Evolutionary conservation across 2,888 invertebrate species (phyloP).

Genomic region (Hesperia comma): DNA sequence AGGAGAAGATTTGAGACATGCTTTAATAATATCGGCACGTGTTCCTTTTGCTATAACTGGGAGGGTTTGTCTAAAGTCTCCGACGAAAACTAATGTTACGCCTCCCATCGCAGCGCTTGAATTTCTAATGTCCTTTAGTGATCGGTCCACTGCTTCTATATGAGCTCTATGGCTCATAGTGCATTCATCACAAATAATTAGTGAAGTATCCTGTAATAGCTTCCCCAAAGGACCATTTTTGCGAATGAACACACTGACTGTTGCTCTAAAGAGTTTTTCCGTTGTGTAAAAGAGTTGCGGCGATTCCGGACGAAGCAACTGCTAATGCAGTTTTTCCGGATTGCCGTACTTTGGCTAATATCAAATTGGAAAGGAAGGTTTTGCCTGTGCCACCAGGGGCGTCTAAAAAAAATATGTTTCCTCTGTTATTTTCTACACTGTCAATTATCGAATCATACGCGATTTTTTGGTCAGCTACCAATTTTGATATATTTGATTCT

Average conservation of each 20-base stretch:
- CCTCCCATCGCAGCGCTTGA: conserved; percentile 41
- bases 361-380: conserved; percentile 40
- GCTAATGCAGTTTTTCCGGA: conserved; percentile 37
- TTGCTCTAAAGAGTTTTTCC: conserved; percentile 36
- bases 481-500: conserved; percentile 40
- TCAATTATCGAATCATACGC: conserved; percentile 40
- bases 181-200: conserved; percentile 44
- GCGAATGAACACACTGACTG: conserved; percentile 41
- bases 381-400: conserved; percentile 41
- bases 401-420: conserved; percentile 39
- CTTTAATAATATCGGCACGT: conserved; percentile 42
- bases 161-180: conserved; percentile 45
- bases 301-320: conserved; percentile 17
- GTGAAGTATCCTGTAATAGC: conserved; percentile 40
- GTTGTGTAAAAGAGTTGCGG: conserved; percentile 12
- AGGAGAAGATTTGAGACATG: conserved; percentile 43
- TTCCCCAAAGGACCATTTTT: conserved; percentile 44
- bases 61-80: conserved; percentile 45
- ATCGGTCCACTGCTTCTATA: conserved; percentile 45
- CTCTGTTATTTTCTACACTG: conserved; percentile 26
- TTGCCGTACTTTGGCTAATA: conserved; percentile 36
- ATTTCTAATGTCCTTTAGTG: conserved; percentile 44
- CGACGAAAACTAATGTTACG: conserved; percentile 43
- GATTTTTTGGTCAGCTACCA: conserved; percentile 42
- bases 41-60: conserved; percentile 42